phyloP scores from a whole-genome alignment of 2,888 invertebrate species.

The Parapristionchus giblindavisi region DNA sequence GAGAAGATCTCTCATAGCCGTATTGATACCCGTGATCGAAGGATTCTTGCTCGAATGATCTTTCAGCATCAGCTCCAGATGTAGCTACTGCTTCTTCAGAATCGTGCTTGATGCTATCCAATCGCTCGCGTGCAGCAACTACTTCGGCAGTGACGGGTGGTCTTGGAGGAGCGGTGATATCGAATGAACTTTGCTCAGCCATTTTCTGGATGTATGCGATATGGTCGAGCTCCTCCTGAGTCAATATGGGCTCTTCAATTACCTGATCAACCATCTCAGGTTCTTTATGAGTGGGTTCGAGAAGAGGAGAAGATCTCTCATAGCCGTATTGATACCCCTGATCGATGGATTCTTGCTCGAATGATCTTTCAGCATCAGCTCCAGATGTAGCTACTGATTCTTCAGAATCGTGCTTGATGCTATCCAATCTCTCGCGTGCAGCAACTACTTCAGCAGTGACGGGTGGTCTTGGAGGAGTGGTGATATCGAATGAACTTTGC shows the following conservation, averaged over 20 bases:
- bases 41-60: slow-evolving; percentile 6
- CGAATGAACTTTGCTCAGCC: slow-evolving; percentile 15
- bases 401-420: background rate
- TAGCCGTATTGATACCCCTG: slow-evolving; percentile 1
- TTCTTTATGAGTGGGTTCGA: background rate
- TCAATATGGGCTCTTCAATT: background rate
- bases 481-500: slow-evolving; percentile 1
- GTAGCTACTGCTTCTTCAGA: background rate
- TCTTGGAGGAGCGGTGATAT: background rate
- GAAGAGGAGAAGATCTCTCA: slow-evolving; percentile 2
- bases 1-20: background rate
- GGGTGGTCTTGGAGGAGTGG: background rate
- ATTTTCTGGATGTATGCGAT: slow-evolving; percentile 17
- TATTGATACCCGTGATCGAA: slow-evolving; percentile 3
- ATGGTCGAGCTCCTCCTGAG: slow-evolving; percentile 18
- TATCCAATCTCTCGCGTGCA: background rate
- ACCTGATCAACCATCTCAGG: background rate
- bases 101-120: background rate
- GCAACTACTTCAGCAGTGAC: background rate
- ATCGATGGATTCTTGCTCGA: slow-evolving; percentile 1
- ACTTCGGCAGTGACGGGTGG: background rate
- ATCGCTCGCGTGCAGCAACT: background rate
- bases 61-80: slow-evolving; percentile 9
- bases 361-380: slow-evolving; percentile 10
- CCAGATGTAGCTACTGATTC: background rate